phyloP scores from a whole-genome alignment of 1,140 invertebrate species.

The Drosophila dunni region DNA sequence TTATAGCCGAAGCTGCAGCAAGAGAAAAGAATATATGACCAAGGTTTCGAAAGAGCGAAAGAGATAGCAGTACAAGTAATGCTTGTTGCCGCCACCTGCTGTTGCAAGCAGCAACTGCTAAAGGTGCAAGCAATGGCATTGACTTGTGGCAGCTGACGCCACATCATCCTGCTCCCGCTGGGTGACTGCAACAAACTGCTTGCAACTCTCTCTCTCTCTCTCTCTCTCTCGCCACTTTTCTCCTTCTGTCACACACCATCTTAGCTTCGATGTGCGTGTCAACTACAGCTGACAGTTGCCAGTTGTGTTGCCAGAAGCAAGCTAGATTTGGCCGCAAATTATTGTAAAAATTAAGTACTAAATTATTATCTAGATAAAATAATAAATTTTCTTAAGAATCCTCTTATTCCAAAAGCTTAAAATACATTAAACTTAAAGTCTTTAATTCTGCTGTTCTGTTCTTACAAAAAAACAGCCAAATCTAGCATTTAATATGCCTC shows the following conservation, averaged over 20 bases:
- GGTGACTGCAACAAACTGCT: background rate
- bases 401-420: too few relatives aligned
- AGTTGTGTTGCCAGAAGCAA: background rate
- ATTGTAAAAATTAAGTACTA: too few relatives aligned
- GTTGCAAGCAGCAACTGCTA: background rate
- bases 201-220: too few relatives aligned
- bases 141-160: conserved; percentile 22
- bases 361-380: too few relatives aligned
- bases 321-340: too few relatives aligned
- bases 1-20: background rate
- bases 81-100: background rate
- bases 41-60: background rate
- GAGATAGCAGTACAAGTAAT: background rate
- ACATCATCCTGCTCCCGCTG: background rate
- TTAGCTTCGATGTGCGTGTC: conserved; percentile 32
- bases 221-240: too few relatives aligned
- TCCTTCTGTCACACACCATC: too few relatives aligned
- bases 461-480: too few relatives aligned
- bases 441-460: too few relatives aligned
- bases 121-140: conserved; percentile 16
- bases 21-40: background rate
- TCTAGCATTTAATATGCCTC: too few relatives aligned
- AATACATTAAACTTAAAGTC: too few relatives aligned
- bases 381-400: too few relatives aligned
- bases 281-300: conserved; percentile 38